Evolutionary conservation across 2,113 vertebrate genomes (phyloP).

Genomic region (Tachuris rubrigastra): DNA sequence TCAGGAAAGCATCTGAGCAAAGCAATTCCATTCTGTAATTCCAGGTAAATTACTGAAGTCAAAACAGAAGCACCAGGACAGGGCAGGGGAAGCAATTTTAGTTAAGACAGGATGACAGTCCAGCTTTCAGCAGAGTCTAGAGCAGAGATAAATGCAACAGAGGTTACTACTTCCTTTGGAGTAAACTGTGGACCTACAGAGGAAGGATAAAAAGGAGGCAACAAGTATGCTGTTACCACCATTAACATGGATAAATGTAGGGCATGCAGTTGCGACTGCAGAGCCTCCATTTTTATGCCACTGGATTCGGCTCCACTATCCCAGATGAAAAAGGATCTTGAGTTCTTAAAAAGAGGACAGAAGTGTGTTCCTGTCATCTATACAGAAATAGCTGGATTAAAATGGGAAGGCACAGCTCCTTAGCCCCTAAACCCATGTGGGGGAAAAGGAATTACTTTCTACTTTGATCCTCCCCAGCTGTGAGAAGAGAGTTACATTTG

Average conservation of each 20-base stretch:
- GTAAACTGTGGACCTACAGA: neutral
- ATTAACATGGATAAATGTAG: neutral
- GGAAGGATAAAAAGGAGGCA: neutral
- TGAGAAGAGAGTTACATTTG: neutral
- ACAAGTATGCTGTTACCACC: neutral
- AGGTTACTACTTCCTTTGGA: neutral
- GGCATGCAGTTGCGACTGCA: rapidly evolving
- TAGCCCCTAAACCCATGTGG: neutral
- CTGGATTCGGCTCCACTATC: neutral
- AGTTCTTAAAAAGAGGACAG: neutral
- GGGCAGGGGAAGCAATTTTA: neutral
- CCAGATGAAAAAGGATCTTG: neutral
- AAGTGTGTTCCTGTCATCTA: neutral
- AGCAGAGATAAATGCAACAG: neutral
- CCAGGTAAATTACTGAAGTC: neutral
- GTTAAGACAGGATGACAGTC: neutral
- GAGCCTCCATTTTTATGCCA: neutral
- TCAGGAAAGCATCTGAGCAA: neutral
- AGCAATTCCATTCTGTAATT: neutral
- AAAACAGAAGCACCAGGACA: neutral
- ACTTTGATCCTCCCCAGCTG: neutral
- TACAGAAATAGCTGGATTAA: neutral
- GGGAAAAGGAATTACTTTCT: neutral
- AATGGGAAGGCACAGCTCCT: neutral
- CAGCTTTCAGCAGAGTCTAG: neutral